Percentiles rank a stretch among this genome's conserved stretches.
phyloP scores from a whole-genome alignment of 2,888 invertebrate genomes.

The Zele albiditarsus region DNA sequence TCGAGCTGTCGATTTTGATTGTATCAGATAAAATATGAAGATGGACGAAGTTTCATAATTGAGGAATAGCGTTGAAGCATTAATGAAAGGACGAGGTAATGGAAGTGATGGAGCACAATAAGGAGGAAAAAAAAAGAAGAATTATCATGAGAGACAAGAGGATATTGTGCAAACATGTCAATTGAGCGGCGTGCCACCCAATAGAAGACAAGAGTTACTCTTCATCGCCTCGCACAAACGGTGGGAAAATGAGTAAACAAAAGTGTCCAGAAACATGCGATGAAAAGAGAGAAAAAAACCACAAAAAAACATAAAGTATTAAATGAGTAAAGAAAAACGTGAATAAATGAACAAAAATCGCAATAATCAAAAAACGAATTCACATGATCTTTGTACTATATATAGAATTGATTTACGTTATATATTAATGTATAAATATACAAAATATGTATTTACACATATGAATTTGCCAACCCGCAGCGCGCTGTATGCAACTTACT shows the following conservation, averaged over 20 bases:
- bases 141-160: too few relatives aligned
- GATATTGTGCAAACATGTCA: too few relatives aligned
- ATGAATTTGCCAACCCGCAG: constrained; percentile 10
- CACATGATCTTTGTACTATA: not conserved
- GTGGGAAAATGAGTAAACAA: not conserved
- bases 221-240: not conserved
- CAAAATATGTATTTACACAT: constrained; percentile 25
- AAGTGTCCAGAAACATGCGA: not conserved
- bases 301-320: too few relatives aligned
- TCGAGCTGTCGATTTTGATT: not conserved
- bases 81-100: too few relatives aligned
- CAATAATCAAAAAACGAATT: not conserved
- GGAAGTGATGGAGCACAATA: too few relatives aligned
- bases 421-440: constrained; percentile 18
- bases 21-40: too few relatives aligned
- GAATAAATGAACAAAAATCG: not conserved
- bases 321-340: not conserved
- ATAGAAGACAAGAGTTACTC: not conserved
- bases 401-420: not conserved
- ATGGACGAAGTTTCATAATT: too few relatives aligned
- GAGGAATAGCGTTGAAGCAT: too few relatives aligned
- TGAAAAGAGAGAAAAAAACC: not conserved
- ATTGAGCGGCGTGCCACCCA: too few relatives aligned
- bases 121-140: too few relatives aligned
- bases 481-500: not conserved